Evolutionary conservation across 1,140 invertebrate species (phyloP), one percentile per base, ranked within the genome.

Genomic region (Drosophila ironensis): DNA sequence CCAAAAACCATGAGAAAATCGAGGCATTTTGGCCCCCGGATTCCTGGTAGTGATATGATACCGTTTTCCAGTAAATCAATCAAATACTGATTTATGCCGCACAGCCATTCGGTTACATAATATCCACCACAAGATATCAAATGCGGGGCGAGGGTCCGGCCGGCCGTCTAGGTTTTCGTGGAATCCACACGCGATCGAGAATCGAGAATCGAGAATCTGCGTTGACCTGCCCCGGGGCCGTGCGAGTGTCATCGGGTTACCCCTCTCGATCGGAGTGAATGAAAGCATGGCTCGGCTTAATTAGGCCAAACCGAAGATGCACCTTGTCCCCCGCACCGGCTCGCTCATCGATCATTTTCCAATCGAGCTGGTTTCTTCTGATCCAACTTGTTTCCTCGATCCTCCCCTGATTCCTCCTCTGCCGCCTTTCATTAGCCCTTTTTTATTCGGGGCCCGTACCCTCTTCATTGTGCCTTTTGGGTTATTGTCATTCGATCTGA

Each of bases 401-500:
- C 4, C 4, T 17, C 8, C 14, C 33, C 33, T 1, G 30, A 12
- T 33, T 9, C 28, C 25, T 9, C 12, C 11, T 48, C 48, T 51
- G 9, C 4, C 6, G 1, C 1, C 14, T 5, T 46, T 28, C n/a
- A n/a, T 20, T 16, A 12, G 9, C 2, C 19, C 17, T 30, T 24
- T n/a, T n/a, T n/a, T n/a, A n/a, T n/a, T n/a, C n/a, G n/a, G n/a
- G n/a, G n/a, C n/a, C n/a, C n/a, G n/a, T n/a, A n/a, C n/a, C n/a
- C n/a, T n/a, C n/a, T 33, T n/a, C 42, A 5, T 35, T n/a, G 27
- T 6, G 27, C 9, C 30, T 17, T 4, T 22, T 16, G 27, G 2
- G 66, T 74, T 70, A 71, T 80, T 80, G 76, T 80, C 75, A 80
- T 80, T 66, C 50, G 75, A 80, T 78, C 80, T 78, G 75, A 78